Evolutionary conservation across 2,888 invertebrate species (phyloP).

Genomic region (Koerneria pararmatus): DNA sequence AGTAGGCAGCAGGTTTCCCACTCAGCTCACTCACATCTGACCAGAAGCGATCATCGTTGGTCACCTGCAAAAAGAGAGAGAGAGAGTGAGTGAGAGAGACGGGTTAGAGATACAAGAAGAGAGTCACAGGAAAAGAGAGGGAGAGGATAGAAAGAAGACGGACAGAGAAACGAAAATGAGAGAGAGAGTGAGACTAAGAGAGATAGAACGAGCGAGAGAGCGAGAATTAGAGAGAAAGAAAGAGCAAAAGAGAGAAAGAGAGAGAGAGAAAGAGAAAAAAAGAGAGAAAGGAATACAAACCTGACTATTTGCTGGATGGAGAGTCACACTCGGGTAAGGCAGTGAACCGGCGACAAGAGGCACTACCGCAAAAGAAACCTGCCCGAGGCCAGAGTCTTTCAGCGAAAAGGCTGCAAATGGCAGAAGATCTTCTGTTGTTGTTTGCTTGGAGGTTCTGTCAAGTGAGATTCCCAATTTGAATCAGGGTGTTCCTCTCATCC

Average conservation of each 20-base stretch:
- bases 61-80: slow-evolving; percentile 15
- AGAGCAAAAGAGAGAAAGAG: background rate
- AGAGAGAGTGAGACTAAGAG: background rate
- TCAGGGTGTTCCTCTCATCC: too few relatives aligned
- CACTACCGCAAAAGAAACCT: slow-evolving; percentile 46
- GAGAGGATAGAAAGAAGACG: too few relatives aligned
- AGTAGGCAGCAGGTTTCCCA: slow-evolving; percentile 3
- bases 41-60: slow-evolving; percentile 25
- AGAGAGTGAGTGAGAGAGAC: background rate
- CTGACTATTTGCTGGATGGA: slow-evolving; percentile 40
- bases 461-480: too few relatives aligned
- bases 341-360: slow-evolving; percentile 52
- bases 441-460: too few relatives aligned
- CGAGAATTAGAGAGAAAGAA: background rate
- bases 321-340: slow-evolving; percentile 52
- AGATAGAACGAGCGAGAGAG: background rate
- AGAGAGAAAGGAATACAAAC: slow-evolving; percentile 24
- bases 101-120: slow-evolving; percentile 15
- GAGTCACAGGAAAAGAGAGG: too few relatives aligned
- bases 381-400: slow-evolving; percentile 57
- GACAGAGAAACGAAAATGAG: background rate
- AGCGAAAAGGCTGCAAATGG: slow-evolving; percentile 47
- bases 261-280: background rate
- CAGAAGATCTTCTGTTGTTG: too few relatives aligned
- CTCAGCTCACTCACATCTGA: slow-evolving; percentile 16